These are phyloP conservation scores for Scyliorhinus canicula DNA, from an alignment of 2,797 vertebrate species.

Conservation along the genomic window DNA sequence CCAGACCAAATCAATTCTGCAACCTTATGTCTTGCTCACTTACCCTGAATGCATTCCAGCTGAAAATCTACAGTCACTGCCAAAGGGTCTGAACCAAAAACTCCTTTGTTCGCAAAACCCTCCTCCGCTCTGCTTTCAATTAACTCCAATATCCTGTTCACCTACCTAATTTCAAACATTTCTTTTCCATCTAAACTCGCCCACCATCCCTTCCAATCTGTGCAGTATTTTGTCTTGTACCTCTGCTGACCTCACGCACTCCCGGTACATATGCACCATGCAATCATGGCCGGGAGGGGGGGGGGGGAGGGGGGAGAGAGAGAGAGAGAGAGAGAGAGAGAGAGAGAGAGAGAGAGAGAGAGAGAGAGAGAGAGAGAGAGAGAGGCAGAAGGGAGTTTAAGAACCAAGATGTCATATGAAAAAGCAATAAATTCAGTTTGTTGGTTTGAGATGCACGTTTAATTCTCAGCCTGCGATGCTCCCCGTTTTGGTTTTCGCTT, in stretches of 20 bases:
- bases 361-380: not conserved
- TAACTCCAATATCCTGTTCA: constrained; percentile 27
- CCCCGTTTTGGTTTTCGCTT: too few species aligned
- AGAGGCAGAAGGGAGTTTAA: too few species aligned
- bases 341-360: too few species aligned
- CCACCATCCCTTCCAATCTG: not conserved
- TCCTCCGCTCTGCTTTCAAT: constrained; percentile 30
- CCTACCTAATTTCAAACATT: constrained; percentile 12
- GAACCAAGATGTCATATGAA: not conserved
- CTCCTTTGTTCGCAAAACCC: constrained; percentile 22
- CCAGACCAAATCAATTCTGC: constrained; percentile 22
- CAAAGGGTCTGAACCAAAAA: constrained; percentile 19
- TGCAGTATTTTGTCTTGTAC: not conserved
- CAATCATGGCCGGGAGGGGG: too few species aligned
- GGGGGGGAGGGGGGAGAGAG: too few species aligned
- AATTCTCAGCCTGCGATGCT: not conserved
- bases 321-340: too few species aligned
- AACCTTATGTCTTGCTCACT: constrained; percentile 23
- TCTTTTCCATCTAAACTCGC: not conserved
- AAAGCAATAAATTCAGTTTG: not conserved
- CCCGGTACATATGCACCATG: not conserved
- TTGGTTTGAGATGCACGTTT: not conserved
- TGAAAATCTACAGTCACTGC: constrained; percentile 25
- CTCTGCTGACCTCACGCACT: not conserved
- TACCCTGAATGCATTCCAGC: constrained; percentile 21